Evolutionary conservation across 1,140 invertebrate genomes (phyloP), one percentile per base, ranked within the genome.

Genomic region (Samia ricini): DNA sequence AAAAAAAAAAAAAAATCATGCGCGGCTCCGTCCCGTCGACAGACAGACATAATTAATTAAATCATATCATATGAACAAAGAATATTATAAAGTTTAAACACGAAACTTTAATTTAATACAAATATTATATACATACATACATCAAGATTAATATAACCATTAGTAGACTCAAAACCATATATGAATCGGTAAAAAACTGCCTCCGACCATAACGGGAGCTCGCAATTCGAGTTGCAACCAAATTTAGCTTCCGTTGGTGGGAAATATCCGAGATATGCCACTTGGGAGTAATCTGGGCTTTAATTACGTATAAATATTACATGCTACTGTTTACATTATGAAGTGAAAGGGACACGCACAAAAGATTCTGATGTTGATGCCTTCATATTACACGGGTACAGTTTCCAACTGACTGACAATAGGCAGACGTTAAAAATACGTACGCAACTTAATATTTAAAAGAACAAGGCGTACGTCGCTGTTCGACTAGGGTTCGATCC

Each of bases 71-170:
- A 12, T 7, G 33, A 8, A 12, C 33, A 36, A 36, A 36, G 12
- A n/a, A n/a, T n/a, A n/a, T n/a, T 36, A 12, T 12, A 36, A 66
- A 63, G 74, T 66, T 74, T 67, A 71, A 57, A 68, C 63, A 63
- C 65, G 74, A 72, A 60, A 64, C 22, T 60, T 65, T 62, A 67
- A 69, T 72, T 71, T 76, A 70, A 72, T 57, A n/a, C n/a, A n/a
- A n/a, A n/a, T n/a, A n/a, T n/a, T n/a, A n/a, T n/a, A n/a, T n/a
- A n/a, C n/a, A n/a, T n/a, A 52, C 71, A 77, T 71, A 72, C 69
- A 81, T 79, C 72, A 71, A 79, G 76, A 81, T 68, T 65, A 68
- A 74, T 77, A 77, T 79, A 74, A 66, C 75, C 76, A 76, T 72
- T 74, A 74, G 64, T 59, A 65, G 65, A 65, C 66, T 54, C 60